phyloP scores from a whole-genome alignment of 2,113 vertebrate species.

The Halichoeres trimaculatus region DNA sequence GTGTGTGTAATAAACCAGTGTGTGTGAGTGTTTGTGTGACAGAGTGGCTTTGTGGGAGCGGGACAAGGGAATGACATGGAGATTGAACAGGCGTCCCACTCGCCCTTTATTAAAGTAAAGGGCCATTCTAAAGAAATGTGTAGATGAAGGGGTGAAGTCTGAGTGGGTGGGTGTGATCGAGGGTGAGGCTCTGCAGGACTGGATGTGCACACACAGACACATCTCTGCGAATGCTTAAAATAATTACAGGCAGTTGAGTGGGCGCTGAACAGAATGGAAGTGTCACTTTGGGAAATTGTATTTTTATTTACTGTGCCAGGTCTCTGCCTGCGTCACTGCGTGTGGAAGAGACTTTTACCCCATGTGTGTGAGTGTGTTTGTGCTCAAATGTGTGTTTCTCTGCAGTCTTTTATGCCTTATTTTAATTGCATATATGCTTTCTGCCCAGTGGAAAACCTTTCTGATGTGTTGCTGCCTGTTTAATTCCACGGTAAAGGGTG shows the following conservation, averaged over 20 bases:
- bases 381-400: background rate
- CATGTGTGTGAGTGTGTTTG: background rate
- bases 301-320: constrained; percentile 76
- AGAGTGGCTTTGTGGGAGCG: constrained; percentile 6
- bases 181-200: background rate
- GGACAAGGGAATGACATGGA: constrained; percentile 20
- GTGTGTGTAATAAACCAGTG: constrained; percentile 24
- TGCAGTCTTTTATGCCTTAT: background rate
- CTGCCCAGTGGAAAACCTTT: background rate
- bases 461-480: too few relatives aligned
- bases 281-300: constrained; percentile 68
- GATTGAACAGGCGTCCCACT: constrained; percentile 24
- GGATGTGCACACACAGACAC: constrained; percentile 12
- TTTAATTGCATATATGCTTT: background rate
- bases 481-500: too few relatives aligned
- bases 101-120: constrained; percentile 28
- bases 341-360: constrained; percentile 16
- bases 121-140: constrained; percentile 26
- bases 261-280: constrained; percentile 67
- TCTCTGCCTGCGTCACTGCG: constrained; percentile 45
- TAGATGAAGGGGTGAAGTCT: constrained; percentile 9
- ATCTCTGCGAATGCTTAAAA: constrained; percentile 49
- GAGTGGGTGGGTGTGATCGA: constrained; percentile 8
- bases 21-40: constrained; percentile 16
- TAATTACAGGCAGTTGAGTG: constrained; percentile 61